Evolutionary conservation across 2,888 invertebrate genomes (phyloP), one percentile per base, ranked within the genome.

Genomic region (Agriopis leucophaearia): DNA sequence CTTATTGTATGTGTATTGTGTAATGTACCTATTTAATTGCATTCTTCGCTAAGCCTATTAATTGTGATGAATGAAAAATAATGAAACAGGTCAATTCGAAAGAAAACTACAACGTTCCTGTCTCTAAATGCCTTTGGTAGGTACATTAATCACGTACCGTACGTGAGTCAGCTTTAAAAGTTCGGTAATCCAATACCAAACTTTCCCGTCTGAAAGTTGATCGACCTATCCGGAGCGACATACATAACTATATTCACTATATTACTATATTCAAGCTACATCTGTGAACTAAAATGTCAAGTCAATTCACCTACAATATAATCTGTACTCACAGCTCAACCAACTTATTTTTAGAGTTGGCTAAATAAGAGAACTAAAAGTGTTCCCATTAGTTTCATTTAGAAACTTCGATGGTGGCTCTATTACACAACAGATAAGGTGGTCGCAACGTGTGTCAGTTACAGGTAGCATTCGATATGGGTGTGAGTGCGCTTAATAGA

Each of bases 191-290:
- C n/a, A 38, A 48, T 47, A 47, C 18, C 18, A 59, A 50, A 59
- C 40, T 59, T 50, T 50, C 42, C n/a, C 38, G 42, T 50, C 59
- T 9, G 40, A 42, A 51, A 59, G 18, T 47, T 44, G 56, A 38
- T 48, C 16, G 55, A 56, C 56, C 44, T 44, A 52, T 36, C 36
- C 36, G n/a, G 5, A 36, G 8, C 40, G n/a, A 27, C 27, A 27
- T n/a, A 44, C 48, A 3, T 9, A 18, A 15, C 45, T 45, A 8
- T 13, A 8, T 44, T 10, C 16, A n/a, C n/a, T n/a, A n/a, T n/a
- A n/a, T 15, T 9, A 8, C 3, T 8, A 1, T 10, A 48, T 48
- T 48, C 8, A 18, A 48, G 18, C 10, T 8, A 7, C 7, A 16
- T 48, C 18, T 7, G 8, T 12, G 6, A 59, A 50, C 40, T 50